phyloP scores from a whole-genome alignment of 1,140 invertebrate species.

The Dinoponera quadriceps region DNA sequence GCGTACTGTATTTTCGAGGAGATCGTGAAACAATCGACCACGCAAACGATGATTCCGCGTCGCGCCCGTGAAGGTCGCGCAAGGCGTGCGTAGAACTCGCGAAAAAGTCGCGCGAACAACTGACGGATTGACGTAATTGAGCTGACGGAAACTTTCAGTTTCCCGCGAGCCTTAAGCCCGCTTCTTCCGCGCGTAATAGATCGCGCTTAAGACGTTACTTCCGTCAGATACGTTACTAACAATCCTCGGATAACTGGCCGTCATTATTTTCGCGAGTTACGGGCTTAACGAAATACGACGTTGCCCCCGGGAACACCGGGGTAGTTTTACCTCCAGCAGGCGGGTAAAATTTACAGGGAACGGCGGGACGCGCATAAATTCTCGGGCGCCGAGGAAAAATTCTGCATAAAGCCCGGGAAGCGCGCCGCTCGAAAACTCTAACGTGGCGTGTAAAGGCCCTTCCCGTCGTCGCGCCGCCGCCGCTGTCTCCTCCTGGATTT shows the following conservation, averaged over 20 bases:
- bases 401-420: conserved; percentile 48
- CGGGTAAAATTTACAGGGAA: conserved; percentile 73
- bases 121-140: conserved; percentile 18
- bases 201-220: conserved; percentile 37
- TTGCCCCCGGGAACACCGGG: conserved; percentile 48
- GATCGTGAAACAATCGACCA: no score
- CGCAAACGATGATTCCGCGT: no score
- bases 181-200: background rate
- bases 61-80: no score
- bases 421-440: conserved; percentile 40
- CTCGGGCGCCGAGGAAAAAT: conserved; percentile 51
- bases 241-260: conserved; percentile 58
- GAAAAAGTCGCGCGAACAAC: no score
- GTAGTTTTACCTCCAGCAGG: conserved; percentile 61
- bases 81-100: no score
- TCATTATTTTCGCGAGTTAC: conserved; percentile 58
- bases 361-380: conserved; percentile 73
- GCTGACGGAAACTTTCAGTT: conserved; percentile 8
- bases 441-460: conserved; percentile 29
- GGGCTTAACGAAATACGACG: conserved; percentile 59
- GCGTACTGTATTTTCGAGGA: no score
- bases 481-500: background rate
- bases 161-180: background rate
- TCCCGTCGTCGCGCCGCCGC: background rate
- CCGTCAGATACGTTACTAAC: conserved; percentile 30